Base-by-base conservation (phyloP, 2,113 vertebrate genomes). In the Muscicapa adusta region DNA sequence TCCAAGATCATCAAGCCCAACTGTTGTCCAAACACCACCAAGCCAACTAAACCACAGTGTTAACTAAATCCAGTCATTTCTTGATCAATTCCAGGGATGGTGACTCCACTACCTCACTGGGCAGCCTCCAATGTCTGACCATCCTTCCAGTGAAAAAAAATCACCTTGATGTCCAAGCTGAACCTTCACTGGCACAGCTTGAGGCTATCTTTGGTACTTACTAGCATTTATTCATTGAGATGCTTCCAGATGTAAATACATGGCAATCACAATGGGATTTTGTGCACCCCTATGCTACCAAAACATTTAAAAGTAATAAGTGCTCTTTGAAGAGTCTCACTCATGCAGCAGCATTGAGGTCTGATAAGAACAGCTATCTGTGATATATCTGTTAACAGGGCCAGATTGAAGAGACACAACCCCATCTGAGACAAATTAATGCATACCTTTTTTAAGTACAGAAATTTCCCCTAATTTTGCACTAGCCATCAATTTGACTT, bases 301-400 rank as follows among this genome's bases (percentile, higher is more conserved):
- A 96, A 96, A 83, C 25, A 85, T 68, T 93, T 57, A 48, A 80
- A 94, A 93, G 75, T 43, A 92, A 23, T 9, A 25, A 96, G 51
- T 79, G 42, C 11, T 87, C 48, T 95, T 94, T 51, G 6, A 9
- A 91, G 77, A 96, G 57, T 81, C 78, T 91, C 89, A 82, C 53
- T 70, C 89, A 78, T 95, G 78, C 84, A 82, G 56, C 42, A 95
- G 78, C 45, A 94, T 93, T 95, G 83, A 92, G 66, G 84, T 91
- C 17, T 53, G 78, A 91, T 68, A 50, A 77, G 80, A 94, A 96
- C 75, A 88, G 48, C 87, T 31, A 60, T 80, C 34, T 74, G 18
- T 4, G 3, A 34, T 43, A 34, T 78, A 34, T 42, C 24, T 80
- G n/a, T 63, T 62, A 24, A 43, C 40, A 74, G 38, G 14, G 31